phyloP scores from a whole-genome alignment of 2,888 invertebrate genomes.

The Priocnemis perturbator region DNA sequence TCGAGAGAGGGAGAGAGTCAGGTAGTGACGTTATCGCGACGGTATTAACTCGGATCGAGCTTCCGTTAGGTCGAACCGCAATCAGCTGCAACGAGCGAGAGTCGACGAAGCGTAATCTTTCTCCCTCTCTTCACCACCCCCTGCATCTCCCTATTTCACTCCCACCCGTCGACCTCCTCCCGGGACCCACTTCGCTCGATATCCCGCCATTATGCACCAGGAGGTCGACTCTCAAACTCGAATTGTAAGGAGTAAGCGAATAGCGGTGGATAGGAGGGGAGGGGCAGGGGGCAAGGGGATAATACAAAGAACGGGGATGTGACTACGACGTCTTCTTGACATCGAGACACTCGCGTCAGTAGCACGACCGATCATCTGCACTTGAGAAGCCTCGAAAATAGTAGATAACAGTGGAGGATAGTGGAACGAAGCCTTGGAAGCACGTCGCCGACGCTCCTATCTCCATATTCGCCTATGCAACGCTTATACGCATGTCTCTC shows the following conservation, averaged over 20 bases:
- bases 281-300: no score
- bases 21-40: constrained; percentile 58
- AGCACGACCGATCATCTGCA: neutral
- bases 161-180: neutral
- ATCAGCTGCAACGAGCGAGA: constrained; percentile 57
- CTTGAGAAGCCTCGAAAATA: no score
- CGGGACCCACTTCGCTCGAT: constrained; percentile 27
- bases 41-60: constrained; percentile 59
- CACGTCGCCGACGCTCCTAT: constrained; percentile 19
- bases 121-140: constrained; percentile 21
- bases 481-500: no score
- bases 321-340: neutral
- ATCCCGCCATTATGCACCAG: constrained; percentile 43
- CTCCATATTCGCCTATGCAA: constrained; percentile 21
- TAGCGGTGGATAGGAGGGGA: no score
- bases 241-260: no score
- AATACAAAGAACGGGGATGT: no score
- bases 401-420: no score
- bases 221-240: constrained; percentile 11
- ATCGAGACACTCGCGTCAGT: neutral
- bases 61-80: constrained; percentile 61
- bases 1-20: constrained; percentile 5
- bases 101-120: constrained; percentile 51
- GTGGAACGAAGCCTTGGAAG: no score
- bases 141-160: neutral